phyloP scores from a whole-genome alignment of 92 coral and sea anemone genomes.

The Virgularia gustaviana region DNA sequence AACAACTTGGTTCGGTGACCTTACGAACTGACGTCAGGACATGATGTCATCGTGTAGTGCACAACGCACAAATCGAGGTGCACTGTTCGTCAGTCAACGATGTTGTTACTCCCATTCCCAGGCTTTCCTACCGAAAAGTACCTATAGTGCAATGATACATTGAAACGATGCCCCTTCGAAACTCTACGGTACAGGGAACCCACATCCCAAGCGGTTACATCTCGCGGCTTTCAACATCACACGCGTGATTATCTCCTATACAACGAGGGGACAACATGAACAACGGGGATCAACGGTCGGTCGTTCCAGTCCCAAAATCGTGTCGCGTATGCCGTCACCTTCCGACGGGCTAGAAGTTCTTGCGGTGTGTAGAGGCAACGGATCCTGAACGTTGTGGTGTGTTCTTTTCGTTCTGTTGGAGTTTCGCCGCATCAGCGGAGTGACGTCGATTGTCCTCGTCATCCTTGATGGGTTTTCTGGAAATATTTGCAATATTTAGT shows the following conservation, averaged over 20 bases:
- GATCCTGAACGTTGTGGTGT: slow-evolving; percentile 19
- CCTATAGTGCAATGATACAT: no score
- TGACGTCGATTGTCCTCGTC: slow-evolving; percentile 14
- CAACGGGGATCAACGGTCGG: background rate
- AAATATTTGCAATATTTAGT: no score
- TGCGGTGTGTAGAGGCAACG: slow-evolving; percentile 3
- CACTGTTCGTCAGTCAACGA: no score
- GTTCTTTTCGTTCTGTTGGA: slow-evolving; percentile 3
- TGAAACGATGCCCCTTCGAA: background rate
- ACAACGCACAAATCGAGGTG: no score
- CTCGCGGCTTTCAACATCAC: background rate
- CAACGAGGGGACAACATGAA: slow-evolving; percentile 4
- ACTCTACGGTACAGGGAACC: background rate
- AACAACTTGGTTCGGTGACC: no score
- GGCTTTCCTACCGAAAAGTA: no score
- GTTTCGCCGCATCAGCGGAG: slow-evolving; percentile 2
- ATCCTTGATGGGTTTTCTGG: background rate
- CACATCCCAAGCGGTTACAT: background rate
- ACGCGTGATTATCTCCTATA: background rate
- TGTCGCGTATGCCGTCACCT: background rate
- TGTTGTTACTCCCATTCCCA: no score
- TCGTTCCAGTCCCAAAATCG: background rate
- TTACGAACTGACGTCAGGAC: no score
- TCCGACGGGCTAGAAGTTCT: background rate
- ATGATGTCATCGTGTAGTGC: no score